These are phyloP conservation scores for Eristalis intricaria DNA, from an alignment of 2,888 invertebrate species.

Conservation along the genomic window DNA sequence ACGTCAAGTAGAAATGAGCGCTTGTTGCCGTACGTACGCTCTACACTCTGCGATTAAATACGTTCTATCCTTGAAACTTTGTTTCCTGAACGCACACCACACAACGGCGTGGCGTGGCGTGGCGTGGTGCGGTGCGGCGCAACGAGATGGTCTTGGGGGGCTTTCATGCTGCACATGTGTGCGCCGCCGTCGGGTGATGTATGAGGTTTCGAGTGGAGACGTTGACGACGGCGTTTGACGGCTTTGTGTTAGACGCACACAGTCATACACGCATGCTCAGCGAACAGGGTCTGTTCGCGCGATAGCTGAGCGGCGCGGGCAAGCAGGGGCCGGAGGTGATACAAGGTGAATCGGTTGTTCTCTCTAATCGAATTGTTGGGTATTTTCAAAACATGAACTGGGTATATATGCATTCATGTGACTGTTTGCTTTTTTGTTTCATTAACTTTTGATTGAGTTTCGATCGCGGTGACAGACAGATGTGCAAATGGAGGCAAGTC, in stretches of 20 bases:
- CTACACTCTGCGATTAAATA: conserved; percentile 44
- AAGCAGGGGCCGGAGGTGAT: background rate
- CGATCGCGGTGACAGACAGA: conserved; percentile 5
- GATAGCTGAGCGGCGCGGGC: background rate
- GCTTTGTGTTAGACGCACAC: conserved; percentile 47
- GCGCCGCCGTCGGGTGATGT: background rate
- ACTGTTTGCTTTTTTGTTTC: background rate
- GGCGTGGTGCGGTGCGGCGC: too few species aligned
- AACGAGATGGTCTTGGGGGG: conserved; percentile 56
- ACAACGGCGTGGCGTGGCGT: too few species aligned
- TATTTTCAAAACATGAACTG: conserved; percentile 55
- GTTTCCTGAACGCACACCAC: conserved; percentile 60
- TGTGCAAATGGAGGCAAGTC: conserved; percentile 24
- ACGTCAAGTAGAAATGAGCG: conserved; percentile 38
- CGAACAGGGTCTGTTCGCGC: background rate
- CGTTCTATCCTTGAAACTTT: conserved; percentile 67
- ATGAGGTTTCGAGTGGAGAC: conserved; percentile 38
- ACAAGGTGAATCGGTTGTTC: conserved; percentile 68
- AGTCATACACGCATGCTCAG: conserved; percentile 33
- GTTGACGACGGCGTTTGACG: conserved; percentile 1
- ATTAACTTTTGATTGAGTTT: conserved; percentile 37
- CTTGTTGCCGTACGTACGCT: conserved; percentile 38
- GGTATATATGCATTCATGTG: conserved; percentile 1
- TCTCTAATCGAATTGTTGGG: conserved; percentile 59
- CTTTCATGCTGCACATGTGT: conserved; percentile 11